Evolutionary conservation across 1,140 invertebrate genomes (phyloP).

Genomic region (Brachionus angularis): DNA sequence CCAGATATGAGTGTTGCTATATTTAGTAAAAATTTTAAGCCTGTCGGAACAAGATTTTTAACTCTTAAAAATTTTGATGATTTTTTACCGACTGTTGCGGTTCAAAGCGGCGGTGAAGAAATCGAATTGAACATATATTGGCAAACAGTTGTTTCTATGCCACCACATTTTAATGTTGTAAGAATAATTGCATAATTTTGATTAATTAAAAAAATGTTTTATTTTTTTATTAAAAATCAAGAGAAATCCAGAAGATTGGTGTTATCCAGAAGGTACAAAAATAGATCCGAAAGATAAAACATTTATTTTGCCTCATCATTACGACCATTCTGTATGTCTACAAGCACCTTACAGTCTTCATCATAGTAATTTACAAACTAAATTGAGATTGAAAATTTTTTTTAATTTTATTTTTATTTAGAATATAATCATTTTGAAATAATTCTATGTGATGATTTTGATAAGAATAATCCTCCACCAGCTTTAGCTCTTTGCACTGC

Average conservation of each 20-base stretch:
- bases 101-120: conserved; percentile 52
- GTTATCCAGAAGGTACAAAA: conserved; percentile 49
- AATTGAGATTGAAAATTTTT: not conserved
- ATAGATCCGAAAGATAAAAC: conserved; percentile 47
- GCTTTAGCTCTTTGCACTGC: conserved; percentile 52
- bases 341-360: conserved; percentile 51
- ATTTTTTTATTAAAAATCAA: conserved; percentile 44
- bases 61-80: conserved; percentile 46
- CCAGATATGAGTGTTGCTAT: conserved; percentile 48
- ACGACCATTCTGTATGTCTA: conserved; percentile 47
- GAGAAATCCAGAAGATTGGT: conserved; percentile 51
- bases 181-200: conserved; percentile 22
- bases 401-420: not conserved
- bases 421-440: conserved; percentile 52
- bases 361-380: conserved; percentile 47
- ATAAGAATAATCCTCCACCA: conserved; percentile 47
- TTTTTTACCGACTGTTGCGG: conserved; percentile 51
- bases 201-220: not conserved
- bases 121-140: conserved; percentile 51
- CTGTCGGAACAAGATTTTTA: conserved; percentile 50
- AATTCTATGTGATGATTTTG: conserved; percentile 49
- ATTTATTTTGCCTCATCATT: conserved; percentile 47
- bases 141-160: conserved; percentile 50
- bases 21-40: conserved; percentile 48
- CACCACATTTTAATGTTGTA: conserved; percentile 48